Conservation (phyloP, 2,888 invertebrate species). For the Eupelmus urozonus region DNA sequence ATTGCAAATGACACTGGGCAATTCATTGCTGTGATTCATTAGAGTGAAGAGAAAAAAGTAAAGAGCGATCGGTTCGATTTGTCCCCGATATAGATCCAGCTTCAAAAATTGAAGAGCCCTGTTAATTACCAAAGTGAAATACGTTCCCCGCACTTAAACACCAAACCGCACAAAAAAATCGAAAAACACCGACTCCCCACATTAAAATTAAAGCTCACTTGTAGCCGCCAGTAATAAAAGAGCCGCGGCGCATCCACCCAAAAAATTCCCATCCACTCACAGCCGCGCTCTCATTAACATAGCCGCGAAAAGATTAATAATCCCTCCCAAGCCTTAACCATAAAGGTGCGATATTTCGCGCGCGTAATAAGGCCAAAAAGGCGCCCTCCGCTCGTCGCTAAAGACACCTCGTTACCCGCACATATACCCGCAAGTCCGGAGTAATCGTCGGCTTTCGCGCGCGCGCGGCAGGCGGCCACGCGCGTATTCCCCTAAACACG, state of each 20-base stretch:
- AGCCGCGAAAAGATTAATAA: conserved; percentile 24
- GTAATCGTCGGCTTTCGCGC: conserved; percentile 44
- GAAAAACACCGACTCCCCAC: conserved; percentile 12
- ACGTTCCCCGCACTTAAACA: no score
- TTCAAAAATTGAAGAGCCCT: no score
- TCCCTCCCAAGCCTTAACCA: neutral
- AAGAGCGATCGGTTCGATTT: no score
- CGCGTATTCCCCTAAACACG: conserved; percentile 40
- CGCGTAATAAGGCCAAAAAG: neutral
- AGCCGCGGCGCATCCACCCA: conserved; percentile 1
- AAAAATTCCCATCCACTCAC: conserved; percentile 34
- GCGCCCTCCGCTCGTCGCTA: conserved; percentile 8
- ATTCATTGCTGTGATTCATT: no score
- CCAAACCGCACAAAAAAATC: no score
- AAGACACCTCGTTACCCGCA: conserved; percentile 55
- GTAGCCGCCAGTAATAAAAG: conserved; percentile 23
- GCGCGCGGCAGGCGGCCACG: conserved; percentile 16
- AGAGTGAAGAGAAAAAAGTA: no score
- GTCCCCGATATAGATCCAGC: no score
- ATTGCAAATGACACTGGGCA: conserved; percentile 45
- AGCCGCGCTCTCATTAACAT: conserved; percentile 2
- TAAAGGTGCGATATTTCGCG: conserved; percentile 42
- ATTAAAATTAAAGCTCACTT: conserved; percentile 40
- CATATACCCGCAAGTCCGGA: no score
- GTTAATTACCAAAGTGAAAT: no score